Percentiles rank a stretch among this genome's conserved stretches.
phyloP scores from a whole-genome alignment of 1,140 invertebrate species.

The Mamestra configurata region DNA sequence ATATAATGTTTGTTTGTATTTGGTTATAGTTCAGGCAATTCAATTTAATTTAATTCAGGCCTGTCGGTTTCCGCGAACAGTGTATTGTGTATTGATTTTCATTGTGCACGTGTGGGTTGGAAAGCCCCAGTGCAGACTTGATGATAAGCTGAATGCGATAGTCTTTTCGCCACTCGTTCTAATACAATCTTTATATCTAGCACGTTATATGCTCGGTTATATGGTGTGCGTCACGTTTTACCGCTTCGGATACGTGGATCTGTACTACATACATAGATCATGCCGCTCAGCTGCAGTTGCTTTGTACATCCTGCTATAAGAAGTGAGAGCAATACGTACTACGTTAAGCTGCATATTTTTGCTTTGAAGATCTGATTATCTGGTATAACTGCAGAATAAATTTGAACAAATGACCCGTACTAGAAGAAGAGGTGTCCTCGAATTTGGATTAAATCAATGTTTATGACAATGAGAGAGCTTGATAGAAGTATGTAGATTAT shows the following conservation, averaged over 20 bases:
- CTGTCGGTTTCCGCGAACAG: background rate
- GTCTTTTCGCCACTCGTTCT: conserved; percentile 1
- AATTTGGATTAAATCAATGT: too few relatives aligned
- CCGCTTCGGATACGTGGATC: conserved; percentile 21
- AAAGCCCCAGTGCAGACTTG: conserved; percentile 10
- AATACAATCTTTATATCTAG: conserved; percentile 11
- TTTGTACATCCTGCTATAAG: conserved; percentile 6
- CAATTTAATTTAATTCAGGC: too few relatives aligned
- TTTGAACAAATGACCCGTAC: too few relatives aligned
- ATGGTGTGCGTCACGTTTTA: conserved; percentile 32
- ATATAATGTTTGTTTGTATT: background rate
- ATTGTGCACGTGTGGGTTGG: background rate
- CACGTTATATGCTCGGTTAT: conserved; percentile 7
- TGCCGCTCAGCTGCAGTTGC: too few relatives aligned
- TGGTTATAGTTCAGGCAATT: too few relatives aligned
- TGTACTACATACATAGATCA: background rate
- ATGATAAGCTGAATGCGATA: conserved; percentile 4
- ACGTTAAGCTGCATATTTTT: too few relatives aligned
- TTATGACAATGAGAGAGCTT: background rate
- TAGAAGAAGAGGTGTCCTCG: too few relatives aligned
- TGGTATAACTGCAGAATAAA: background rate
- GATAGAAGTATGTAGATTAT: background rate
- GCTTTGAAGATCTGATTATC: background rate
- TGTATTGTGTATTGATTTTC: conserved; percentile 21
- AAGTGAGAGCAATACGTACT: conserved; percentile 22